phyloP scores from a whole-genome alignment of 2,888 invertebrate genomes.

The Ptychoptera albimana region DNA sequence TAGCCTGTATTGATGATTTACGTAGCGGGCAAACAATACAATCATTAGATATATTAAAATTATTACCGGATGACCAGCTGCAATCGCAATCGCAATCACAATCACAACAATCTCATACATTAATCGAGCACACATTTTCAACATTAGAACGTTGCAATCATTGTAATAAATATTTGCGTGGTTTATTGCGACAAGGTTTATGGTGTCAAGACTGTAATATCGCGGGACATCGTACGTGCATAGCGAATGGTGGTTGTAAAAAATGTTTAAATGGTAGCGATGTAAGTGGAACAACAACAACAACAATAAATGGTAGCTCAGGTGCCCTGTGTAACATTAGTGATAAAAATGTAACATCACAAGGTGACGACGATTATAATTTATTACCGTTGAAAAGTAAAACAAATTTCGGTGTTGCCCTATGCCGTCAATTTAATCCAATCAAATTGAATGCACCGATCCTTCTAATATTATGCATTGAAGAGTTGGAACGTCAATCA shows the following conservation, averaged over 20 bases:
- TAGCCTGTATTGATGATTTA: conserved; percentile 50
- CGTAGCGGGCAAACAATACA: conserved; percentile 19
- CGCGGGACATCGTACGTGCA: conserved; percentile 52
- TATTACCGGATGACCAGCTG: not conserved
- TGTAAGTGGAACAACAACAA: conserved; percentile 22
- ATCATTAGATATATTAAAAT: not conserved
- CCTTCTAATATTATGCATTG: conserved; percentile 40
- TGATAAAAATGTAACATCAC: not conserved
- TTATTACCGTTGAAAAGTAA: not conserved
- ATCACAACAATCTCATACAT: conserved; percentile 21
- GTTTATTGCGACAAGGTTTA: conserved; percentile 52
- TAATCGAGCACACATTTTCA: conserved; percentile 49
- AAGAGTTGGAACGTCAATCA: conserved; percentile 43
- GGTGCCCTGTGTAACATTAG: not conserved
- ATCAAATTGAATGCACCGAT: conserved; percentile 39
- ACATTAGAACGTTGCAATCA: conserved; percentile 52
- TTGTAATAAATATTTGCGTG: conserved; percentile 53
- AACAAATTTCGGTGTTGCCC: conserved; percentile 43
- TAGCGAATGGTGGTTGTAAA: conserved; percentile 41
- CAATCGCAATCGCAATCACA: not conserved
- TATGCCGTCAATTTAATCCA: conserved; percentile 44
- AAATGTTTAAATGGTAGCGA: conserved; percentile 21
- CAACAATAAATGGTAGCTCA: not conserved
- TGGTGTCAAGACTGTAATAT: conserved; percentile 56
- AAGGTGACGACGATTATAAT: not conserved